phyloP scores from a whole-genome alignment of 1,140 invertebrate species.

The Dufourea novaeangliae region DNA sequence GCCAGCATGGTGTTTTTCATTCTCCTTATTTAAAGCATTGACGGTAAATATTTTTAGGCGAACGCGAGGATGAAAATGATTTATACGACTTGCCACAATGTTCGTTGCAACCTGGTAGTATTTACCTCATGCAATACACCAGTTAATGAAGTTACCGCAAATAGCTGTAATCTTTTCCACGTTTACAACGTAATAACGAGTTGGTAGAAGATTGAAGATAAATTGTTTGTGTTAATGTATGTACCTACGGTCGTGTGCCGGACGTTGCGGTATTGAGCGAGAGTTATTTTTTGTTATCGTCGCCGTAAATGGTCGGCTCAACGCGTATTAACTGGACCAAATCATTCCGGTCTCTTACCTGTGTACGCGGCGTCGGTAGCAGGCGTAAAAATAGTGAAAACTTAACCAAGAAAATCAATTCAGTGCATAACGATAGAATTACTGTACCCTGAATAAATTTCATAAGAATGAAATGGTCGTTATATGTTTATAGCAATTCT shows the following conservation, averaged over 20 bases:
- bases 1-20: not conserved
- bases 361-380: conserved; percentile 15
- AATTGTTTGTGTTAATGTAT: conserved; percentile 15
- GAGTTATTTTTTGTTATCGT: conserved; percentile 46
- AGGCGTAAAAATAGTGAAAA: conserved; percentile 38
- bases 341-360: conserved; percentile 48
- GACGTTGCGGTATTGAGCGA: conserved; percentile 30
- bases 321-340: conserved; percentile 43
- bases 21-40: too few species aligned
- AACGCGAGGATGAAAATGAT: not conserved
- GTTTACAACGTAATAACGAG: not conserved
- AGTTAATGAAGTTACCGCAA: not conserved
- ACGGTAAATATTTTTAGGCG: too few species aligned
- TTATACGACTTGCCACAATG: not conserved
- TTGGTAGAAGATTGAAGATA: not conserved
- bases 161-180: not conserved
- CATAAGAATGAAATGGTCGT: not conserved
- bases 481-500: not conserved
- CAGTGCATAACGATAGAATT: conserved; percentile 11
- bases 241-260: not conserved
- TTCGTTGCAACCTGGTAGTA: not conserved
- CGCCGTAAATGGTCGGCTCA: conserved; percentile 20
- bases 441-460: conserved; percentile 28
- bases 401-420: conserved; percentile 43
- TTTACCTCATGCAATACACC: not conserved